A percentile compares a stretch with the other conserved stretches of the same genome.
phyloP scores from a whole-genome alignment of 2,888 invertebrate species.

The Catonia carolina region DNA sequence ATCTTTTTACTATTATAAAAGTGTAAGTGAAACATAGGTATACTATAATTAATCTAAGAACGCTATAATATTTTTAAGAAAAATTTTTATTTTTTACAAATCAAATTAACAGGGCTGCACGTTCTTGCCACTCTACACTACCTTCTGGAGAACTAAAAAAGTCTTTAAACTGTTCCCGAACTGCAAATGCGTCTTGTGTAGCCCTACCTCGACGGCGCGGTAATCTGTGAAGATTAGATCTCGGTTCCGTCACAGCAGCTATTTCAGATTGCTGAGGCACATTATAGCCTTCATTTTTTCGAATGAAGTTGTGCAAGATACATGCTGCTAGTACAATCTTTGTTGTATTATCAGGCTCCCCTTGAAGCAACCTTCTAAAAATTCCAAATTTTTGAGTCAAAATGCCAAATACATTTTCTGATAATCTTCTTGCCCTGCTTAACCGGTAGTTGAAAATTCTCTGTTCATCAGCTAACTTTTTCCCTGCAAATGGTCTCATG shows the following conservation, averaged over 20 bases:
- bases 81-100: not conserved
- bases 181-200: slow-evolving; percentile 1
- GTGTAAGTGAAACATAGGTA: no score
- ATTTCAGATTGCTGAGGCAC: not conserved
- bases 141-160: slow-evolving; percentile 9
- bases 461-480: slow-evolving; percentile 6
- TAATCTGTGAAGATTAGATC: slow-evolving; percentile 3
- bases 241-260: not conserved
- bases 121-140: slow-evolving; percentile 15
- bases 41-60: not conserved
- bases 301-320: slow-evolving; percentile 12
- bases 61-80: not conserved
- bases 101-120: slow-evolving; percentile 4
- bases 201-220: slow-evolving; percentile 4
- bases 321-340: slow-evolving; percentile 10
- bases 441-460: slow-evolving; percentile 23
- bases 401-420: slow-evolving; percentile 26
- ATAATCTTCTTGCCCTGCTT: slow-evolving; percentile 17
- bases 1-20: no score
- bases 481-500: slow-evolving; percentile 21
- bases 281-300: slow-evolving; percentile 4
- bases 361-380: slow-evolving; percentile 10
- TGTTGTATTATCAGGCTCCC: slow-evolving; percentile 10
- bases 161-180: slow-evolving; percentile 9
- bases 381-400: slow-evolving; percentile 15